Conservation (phyloP, 2,888 invertebrate genomes). For the Julus scandinavius region DNA sequence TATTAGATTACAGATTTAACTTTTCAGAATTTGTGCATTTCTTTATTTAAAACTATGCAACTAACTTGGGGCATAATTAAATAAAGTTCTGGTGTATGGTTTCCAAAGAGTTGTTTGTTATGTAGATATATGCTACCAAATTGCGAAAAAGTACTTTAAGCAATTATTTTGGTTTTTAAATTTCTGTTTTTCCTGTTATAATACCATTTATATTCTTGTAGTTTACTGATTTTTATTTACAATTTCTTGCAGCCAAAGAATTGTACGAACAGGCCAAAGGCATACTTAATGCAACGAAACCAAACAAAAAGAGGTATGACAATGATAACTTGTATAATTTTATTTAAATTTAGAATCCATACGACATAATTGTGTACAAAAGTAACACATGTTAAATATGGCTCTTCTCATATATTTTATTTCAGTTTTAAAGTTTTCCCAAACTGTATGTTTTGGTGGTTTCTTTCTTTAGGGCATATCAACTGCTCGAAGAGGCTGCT, state of each 20-base stretch:
- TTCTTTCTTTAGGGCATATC: constrained; percentile 71
- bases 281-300: constrained; percentile 70
- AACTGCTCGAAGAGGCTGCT: constrained; percentile 81
- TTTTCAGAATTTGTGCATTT: too few relatives aligned
- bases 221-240: background rate
- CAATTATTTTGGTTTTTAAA: background rate
- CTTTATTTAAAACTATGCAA: too few relatives aligned
- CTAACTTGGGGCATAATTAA: too few relatives aligned
- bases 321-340: background rate
- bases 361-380: too few relatives aligned
- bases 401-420: constrained; percentile 22
- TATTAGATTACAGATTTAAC: too few relatives aligned
- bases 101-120: too few relatives aligned
- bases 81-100: too few relatives aligned
- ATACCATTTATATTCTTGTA: background rate
- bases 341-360: too few relatives aligned
- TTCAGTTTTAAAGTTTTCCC: background rate
- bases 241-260: constrained; percentile 73
- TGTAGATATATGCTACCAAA: too few relatives aligned
- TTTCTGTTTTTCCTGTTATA: background rate
- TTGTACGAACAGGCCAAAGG: constrained; percentile 78
- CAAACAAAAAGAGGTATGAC: constrained; percentile 59
- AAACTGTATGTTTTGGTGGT: too few relatives aligned
- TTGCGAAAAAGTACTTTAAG: constrained; percentile 37
- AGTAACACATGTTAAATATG: too few relatives aligned